Conservation (phyloP, 2,113 vertebrate genomes). For the Rhinoderma darwinii region DNA sequence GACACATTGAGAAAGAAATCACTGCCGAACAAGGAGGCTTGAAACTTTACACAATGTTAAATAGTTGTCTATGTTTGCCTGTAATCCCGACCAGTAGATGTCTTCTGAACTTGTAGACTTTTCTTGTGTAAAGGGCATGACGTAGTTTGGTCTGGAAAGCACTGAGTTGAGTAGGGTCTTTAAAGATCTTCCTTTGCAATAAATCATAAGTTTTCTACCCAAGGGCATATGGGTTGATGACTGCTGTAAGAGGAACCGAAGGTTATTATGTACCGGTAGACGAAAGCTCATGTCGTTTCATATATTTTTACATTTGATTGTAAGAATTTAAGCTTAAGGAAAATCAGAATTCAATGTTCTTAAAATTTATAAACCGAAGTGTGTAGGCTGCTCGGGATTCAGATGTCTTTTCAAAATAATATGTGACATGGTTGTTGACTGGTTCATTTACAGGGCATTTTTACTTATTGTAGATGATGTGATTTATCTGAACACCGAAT, state of each 20-base stretch:
- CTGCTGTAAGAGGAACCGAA: background rate
- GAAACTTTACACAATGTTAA: no score
- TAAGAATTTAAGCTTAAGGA: background rate
- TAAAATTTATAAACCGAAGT: conserved; percentile 10
- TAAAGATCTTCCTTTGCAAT: background rate
- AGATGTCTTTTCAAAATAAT: conserved; percentile 22
- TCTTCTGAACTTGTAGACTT: background rate
- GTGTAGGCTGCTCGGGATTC: background rate
- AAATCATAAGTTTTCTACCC: conserved; percentile 7
- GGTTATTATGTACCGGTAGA: background rate
- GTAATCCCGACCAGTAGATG: background rate
- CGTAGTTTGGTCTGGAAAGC: background rate
- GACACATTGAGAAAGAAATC: background rate
- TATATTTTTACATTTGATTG: background rate
- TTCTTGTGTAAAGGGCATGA: background rate
- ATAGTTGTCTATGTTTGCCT: background rate
- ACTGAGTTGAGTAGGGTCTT: background rate
- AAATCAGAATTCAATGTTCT: background rate
- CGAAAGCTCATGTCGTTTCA: background rate
- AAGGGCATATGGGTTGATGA: conserved; percentile 4
- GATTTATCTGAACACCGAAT: conserved; percentile 30
- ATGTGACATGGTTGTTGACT: conserved; percentile 40
- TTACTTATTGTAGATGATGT: conserved; percentile 44
- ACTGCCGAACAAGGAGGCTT: no score
- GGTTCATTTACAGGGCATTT: conserved; percentile 44